A percentile compares a stretch with the other conserved stretches of the same genome.
These are phyloP conservation scores for Tetraneura akinire DNA, from an alignment of 1,140 invertebrate genomes.

Conservation along the genomic window DNA sequence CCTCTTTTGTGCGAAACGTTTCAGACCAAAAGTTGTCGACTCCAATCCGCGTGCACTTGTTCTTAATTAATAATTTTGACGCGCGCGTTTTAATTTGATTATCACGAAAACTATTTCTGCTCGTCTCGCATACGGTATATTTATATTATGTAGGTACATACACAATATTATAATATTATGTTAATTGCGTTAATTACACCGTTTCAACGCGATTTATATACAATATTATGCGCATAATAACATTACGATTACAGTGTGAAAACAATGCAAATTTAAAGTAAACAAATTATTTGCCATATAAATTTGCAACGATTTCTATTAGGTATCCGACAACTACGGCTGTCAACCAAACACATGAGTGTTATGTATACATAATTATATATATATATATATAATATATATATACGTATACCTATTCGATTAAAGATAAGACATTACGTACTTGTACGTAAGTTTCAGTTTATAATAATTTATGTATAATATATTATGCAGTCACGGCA, in stretches of 20 bases:
- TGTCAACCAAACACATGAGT: background rate
- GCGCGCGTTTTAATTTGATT: background rate
- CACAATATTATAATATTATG: too few species aligned
- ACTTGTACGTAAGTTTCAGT: background rate
- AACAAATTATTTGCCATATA: background rate
- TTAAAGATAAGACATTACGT: slow-evolving; percentile 33
- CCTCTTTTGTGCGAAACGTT: background rate
- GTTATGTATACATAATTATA: too few species aligned
- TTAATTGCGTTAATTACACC: background rate
- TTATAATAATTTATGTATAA: slow-evolving; percentile 13
- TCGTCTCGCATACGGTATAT: background rate
- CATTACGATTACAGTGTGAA: background rate
- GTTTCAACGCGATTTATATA: too few species aligned
- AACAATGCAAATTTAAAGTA: slow-evolving; percentile 5
- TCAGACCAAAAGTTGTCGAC: slow-evolving; percentile 22
- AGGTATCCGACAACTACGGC: background rate
- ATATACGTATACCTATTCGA: slow-evolving; percentile 2
- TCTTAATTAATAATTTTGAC: slow-evolving; percentile 7
- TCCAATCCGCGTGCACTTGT: background rate
- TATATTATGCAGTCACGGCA: background rate
- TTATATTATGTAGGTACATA: background rate
- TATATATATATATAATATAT: too few species aligned
- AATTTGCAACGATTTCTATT: slow-evolving; percentile 2
- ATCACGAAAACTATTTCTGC: background rate
- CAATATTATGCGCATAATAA: background rate